Base-by-base conservation (phyloP, 2,113 vertebrate genomes). In the Leucosticte australis region DNA sequence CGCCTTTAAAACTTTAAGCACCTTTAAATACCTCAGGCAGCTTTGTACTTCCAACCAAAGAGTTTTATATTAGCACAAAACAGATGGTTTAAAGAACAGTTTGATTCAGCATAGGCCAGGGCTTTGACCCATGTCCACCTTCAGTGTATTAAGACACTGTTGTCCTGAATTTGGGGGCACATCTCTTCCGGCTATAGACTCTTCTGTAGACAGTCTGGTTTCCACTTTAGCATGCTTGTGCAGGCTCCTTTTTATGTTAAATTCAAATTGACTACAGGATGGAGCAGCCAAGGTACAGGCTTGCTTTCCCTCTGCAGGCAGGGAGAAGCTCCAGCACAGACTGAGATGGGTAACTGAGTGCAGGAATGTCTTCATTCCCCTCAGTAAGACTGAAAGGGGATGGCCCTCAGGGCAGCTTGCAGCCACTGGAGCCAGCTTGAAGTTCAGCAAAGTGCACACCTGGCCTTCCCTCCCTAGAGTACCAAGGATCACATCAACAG, bases 1-100 rank as follows among this genome's bases (percentile, higher is more conserved):
- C 28, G 68, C 76, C 52, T 87, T 80, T 79, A 87, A 59, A 87
- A 82, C 44, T 91, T 52, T 18, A 42, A 56, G 87, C 33, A 63
- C 33, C 49, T 86, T 46, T 57, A 26, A 82, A 89, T 44, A 56
- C n/a, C 33, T 88, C 70, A 22, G 47, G 22, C 35, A 90, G 68
- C 75, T 81, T 71, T 46, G 35, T 70, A 46, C n/a, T 85, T 80
- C 50, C 55, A 85, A 30, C 15, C 7, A 63, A 31, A 13, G 15
- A 24, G 83, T 41, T 77, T 64, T 53, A 49, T 39, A 50, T 49
- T 80, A 69, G 76, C 39, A 37, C 35, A 52, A 71, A 94, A 18
- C 3, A 46, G 42, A 19, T 27, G 13, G 14, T 79, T 87, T 65
- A 68, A 79, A 80, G 57, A 68, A 81, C 3, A 1, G 22, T 76